Conservation (phyloP, 2,888 invertebrate genomes). For the Sinodicranocentrus sp. region DNA sequence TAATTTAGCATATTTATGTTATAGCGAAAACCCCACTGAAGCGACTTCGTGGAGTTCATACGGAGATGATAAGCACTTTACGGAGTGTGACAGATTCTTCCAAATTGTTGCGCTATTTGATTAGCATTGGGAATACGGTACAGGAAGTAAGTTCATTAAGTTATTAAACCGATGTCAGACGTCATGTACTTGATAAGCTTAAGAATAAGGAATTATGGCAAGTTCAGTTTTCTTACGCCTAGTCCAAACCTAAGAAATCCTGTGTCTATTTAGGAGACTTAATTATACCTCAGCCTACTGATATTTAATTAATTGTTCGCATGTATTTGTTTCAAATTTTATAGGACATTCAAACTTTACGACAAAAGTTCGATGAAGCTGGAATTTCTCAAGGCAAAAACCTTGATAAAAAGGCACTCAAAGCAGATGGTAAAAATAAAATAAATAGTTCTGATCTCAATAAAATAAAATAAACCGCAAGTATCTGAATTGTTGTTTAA, state of each 20-base stretch:
- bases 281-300: too few species aligned
- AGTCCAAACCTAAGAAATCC: too few species aligned
- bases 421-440: constrained; percentile 57
- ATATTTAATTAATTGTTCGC: too few species aligned
- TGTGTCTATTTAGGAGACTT: too few species aligned
- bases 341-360: constrained; percentile 60
- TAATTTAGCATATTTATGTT: constrained; percentile 3
- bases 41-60: constrained; percentile 70
- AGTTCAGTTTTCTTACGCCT: too few species aligned
- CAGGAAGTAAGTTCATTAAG: constrained; percentile 59
- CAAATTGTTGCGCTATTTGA: constrained; percentile 71
- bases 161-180: too few species aligned
- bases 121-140: constrained; percentile 73
- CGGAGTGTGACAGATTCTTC: constrained; percentile 66
- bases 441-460: background rate
- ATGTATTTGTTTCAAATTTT: too few species aligned
- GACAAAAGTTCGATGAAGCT: constrained; percentile 51
- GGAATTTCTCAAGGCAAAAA: constrained; percentile 29
- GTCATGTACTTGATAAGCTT: too few species aligned
- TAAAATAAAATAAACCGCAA: background rate
- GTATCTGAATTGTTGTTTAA: background rate
- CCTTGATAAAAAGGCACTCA: constrained; percentile 53
- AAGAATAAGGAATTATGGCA: too few species aligned
- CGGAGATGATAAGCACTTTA: constrained; percentile 73
- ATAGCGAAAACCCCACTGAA: constrained; percentile 68